A percentile compares a stretch with the other conserved stretches of the same genome.
These are phyloP conservation scores for Ciconia nigra DNA, from an alignment of 2,797 vertebrate genomes.

Conservation along the genomic window DNA sequence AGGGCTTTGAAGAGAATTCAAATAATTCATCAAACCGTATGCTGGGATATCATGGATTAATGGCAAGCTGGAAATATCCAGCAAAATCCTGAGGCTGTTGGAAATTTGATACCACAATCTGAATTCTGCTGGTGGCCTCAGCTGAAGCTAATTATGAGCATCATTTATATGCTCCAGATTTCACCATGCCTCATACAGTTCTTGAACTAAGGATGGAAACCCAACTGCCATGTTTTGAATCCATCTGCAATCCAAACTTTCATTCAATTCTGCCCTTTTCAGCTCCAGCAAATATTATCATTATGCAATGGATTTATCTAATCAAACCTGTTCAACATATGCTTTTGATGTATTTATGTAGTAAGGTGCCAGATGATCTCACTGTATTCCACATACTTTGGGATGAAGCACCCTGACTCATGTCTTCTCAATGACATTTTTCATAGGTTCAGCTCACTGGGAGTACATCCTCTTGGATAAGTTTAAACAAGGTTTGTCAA, in stretches of 20 bases:
- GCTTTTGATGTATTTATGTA: background rate
- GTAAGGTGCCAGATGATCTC: background rate
- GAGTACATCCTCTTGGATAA: background rate
- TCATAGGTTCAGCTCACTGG: background rate
- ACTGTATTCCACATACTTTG: background rate
- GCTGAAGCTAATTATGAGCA: background rate
- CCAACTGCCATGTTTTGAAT: background rate
- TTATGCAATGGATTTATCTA: background rate
- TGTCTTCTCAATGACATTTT: background rate
- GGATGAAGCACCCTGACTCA: background rate
- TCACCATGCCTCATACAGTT: background rate
- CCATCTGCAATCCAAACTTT: background rate
- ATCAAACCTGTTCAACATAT: background rate
- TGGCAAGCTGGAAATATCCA: background rate
- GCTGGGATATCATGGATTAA: background rate
- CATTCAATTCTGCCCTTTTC: background rate
- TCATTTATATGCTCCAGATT: background rate
- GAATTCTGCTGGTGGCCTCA: background rate
- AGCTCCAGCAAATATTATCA: background rate
- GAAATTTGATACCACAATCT: background rate
- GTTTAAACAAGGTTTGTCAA: background rate
- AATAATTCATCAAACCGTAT: background rate
- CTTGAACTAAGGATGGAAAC: background rate
- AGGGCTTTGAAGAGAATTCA: slow-evolving; percentile 5
- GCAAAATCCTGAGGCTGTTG: background rate